These are phyloP conservation scores for Parazoanthus atlanticus DNA, from an alignment of 92 coral and sea anemone genomes.

Conservation along the genomic window DNA sequence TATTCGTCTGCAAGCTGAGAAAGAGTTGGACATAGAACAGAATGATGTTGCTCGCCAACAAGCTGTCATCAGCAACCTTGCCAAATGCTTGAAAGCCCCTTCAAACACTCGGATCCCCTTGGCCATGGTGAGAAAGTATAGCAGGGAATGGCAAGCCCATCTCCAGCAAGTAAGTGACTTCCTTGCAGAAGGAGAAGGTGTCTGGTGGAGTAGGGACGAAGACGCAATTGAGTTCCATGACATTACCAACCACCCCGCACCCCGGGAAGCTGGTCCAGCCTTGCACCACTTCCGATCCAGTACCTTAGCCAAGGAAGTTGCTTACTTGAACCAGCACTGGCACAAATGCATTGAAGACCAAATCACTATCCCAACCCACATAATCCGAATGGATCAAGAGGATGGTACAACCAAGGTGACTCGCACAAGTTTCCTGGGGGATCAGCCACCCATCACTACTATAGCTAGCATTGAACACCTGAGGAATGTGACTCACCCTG, in stretches of 20 bases:
- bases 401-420: slow-evolving; percentile 22
- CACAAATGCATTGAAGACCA: background rate
- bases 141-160: slow-evolving; percentile 49
- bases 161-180: slow-evolving; percentile 43
- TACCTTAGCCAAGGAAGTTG: background rate
- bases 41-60: slow-evolving; percentile 44
- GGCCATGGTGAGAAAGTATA: slow-evolving; percentile 16
- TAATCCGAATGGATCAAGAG: slow-evolving; percentile 22
- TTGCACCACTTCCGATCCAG: slow-evolving; percentile 47
- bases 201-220: slow-evolving; percentile 27
- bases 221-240: slow-evolving; percentile 45
- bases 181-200: slow-evolving; percentile 18
- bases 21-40: slow-evolving; percentile 27
- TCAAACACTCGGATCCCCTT: slow-evolving; percentile 13
- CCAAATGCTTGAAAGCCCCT: background rate
- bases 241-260: background rate
- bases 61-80: slow-evolving; percentile 39
- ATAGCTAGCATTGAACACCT: background rate
- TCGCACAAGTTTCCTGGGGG: slow-evolving; percentile 11
- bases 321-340: background rate
- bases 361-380: slow-evolving; percentile 3
- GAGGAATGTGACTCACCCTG: too few relatives aligned
- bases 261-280: slow-evolving; percentile 10
- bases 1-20: slow-evolving; percentile 56
- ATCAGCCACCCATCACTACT: slow-evolving; percentile 6